Base-by-base conservation (phyloP, 2,113 vertebrate genomes). In the Siphamia tubifer region DNA sequence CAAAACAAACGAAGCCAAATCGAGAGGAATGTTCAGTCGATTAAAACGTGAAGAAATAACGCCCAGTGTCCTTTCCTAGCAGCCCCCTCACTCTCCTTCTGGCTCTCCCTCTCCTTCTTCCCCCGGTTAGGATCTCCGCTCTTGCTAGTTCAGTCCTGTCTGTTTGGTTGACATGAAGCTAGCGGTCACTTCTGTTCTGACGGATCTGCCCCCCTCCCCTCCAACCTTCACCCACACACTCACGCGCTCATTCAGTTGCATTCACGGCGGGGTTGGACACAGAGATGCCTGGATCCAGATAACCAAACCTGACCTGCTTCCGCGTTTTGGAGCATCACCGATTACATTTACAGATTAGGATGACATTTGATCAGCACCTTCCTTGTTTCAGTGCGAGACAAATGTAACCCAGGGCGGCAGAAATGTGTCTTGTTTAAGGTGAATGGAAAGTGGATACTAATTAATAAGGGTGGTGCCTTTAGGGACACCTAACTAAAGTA, bases 131-230 rank as follows among this genome's bases (percentile, higher is more conserved):
- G 49, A 39, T 74, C 49, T 67, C 79, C 55, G 64, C 74, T 78
- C 39, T n/a, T 24, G 47, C 69, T 83, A 13, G 40, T 42, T 62
- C 32, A 11, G 15, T 61, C 35, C 31, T 24, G 74, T 43, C 57
- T 56, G 81, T 71, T 2, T 52, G 63, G 74, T 44, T 81, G 86
- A 77, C 84, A 83, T 84, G 79, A 63, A 89, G 88, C 85, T 88
- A 87, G 82, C 87, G 82, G 84, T 87, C 88, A 85, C 86, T 88
- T 38, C 4, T 65, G 68, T 58, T 74, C 61, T 68, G 63, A 47
- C 71, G 68, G 43, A 53, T 47, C 77, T 52, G 65, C 4, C 19
- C 17, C 64, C 27, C 16, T 45, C 8, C 27, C 23, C 16, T 1
- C 27, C 30, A 2, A 15, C 40, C 45, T 27, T 13, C 42, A 17